These are phyloP conservation scores for Xanthia togata DNA, from an alignment of 2,888 invertebrate species.

Conservation along the genomic window DNA sequence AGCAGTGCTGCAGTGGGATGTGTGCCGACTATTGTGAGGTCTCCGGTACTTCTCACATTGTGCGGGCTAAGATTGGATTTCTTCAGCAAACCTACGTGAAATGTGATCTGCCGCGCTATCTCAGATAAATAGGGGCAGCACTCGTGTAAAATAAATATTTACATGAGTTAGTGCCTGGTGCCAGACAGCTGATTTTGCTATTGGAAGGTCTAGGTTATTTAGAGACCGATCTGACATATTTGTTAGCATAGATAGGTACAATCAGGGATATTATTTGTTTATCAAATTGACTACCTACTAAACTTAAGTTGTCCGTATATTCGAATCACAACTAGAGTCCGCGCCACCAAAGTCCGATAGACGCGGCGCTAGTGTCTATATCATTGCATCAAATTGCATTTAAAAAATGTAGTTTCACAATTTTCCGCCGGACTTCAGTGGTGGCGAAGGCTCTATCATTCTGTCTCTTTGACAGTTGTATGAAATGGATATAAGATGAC, in stretches of 20 bases:
- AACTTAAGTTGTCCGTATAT: neutral
- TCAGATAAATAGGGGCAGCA: constrained; percentile 64
- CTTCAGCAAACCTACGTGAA: constrained; percentile 72
- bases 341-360: no score
- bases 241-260: neutral
- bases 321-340: neutral
- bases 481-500: neutral
- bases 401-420: no score
- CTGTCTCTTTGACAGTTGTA: neutral
- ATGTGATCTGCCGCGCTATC: constrained; percentile 72
- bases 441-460: no score
- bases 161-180: constrained; percentile 33
- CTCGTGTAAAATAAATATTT: constrained; percentile 64
- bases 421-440: no score
- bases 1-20: constrained; percentile 67
- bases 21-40: constrained; percentile 74
- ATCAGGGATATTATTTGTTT: neutral
- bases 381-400: no score
- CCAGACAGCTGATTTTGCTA: constrained; percentile 14
- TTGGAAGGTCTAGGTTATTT: constrained; percentile 8
- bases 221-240: neutral
- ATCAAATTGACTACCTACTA: neutral
- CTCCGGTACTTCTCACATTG: constrained; percentile 70
- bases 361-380: no score
- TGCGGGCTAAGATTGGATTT: constrained; percentile 77